Percentiles rank a stretch among this genome's conserved stretches.
Conservation (phyloP, 2,113 vertebrate genomes). For the Cololabis saira region DNA sequence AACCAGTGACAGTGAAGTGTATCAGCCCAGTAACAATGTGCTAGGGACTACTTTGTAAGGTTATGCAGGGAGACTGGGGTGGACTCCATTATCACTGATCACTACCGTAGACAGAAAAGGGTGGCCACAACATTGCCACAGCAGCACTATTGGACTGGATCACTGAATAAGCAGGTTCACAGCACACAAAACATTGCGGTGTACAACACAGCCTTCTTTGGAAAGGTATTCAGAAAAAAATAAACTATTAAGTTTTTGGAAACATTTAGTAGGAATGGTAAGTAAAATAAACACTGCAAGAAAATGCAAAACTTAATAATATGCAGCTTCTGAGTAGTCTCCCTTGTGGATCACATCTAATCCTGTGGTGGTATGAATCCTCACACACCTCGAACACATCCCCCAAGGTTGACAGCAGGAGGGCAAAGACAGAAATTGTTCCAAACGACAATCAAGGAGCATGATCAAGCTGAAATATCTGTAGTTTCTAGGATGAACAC, state of each 20-base stretch:
- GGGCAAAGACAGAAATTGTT: constrained; percentile 10
- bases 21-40: constrained; percentile 70
- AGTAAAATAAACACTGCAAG: neutral
- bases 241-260: constrained; percentile 23
- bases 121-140: constrained; percentile 22
- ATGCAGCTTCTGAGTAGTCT: neutral
- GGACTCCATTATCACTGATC: constrained; percentile 59
- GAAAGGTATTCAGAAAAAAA: too few relatives aligned
- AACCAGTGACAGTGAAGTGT: constrained; percentile 63
- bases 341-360: neutral
- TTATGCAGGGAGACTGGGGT: constrained; percentile 39
- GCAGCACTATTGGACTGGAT: constrained; percentile 43
- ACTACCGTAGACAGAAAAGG: constrained; percentile 52
- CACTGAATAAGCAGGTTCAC: constrained; percentile 49
- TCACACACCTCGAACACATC: constrained; percentile 6
- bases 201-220: too few relatives aligned
- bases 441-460: neutral
- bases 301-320: too few relatives aligned
- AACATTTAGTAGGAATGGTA: neutral
- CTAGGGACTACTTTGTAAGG: constrained; percentile 60
- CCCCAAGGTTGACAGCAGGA: constrained; percentile 13
- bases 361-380: neutral
- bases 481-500: neutral
- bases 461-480: neutral
- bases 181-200: too few relatives aligned